Percentiles rank a stretch among this genome's conserved stretches.
Evolutionary conservation across 2,888 invertebrate genomes (phyloP).

Genomic region (Limnephilus auricula): DNA sequence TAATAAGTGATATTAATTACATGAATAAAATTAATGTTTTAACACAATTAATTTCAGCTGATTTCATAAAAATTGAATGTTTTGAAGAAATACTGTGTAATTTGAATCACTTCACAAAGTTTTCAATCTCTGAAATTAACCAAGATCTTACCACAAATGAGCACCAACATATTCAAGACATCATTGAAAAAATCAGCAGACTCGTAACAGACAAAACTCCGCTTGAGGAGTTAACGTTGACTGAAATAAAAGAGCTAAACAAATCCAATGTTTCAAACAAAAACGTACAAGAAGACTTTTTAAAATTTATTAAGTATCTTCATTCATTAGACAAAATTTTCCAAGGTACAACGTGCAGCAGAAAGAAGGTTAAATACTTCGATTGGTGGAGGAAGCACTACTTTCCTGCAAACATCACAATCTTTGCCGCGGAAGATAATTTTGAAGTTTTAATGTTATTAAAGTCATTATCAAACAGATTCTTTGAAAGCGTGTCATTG

Average conservation of each 20-base stretch:
- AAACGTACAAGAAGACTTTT: neutral
- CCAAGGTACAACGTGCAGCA: neutral
- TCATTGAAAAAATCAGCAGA: neutral
- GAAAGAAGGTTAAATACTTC: neutral
- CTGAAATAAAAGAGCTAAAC: neutral
- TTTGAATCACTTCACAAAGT: neutral
- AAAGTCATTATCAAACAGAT: neutral
- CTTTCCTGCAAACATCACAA: conserved; percentile 1
- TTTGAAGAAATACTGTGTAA: neutral
- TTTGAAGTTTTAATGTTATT: neutral
- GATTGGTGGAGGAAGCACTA: neutral
- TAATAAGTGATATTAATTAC: conserved; percentile 2
- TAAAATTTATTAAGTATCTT: neutral
- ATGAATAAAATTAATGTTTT: neutral
- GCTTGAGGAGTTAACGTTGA: neutral
- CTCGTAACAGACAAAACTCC: neutral
- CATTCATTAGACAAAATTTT: neutral
- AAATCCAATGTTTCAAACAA: neutral
- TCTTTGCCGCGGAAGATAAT: neutral
- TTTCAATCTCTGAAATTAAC: neutral
- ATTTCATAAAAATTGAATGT: neutral
- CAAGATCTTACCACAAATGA: neutral
- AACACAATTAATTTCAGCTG: neutral
- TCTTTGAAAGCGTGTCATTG: neutral
- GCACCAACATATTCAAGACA: neutral